Conservation (phyloP, 2,888 invertebrate species). For the Platerodrilus igneus region DNA sequence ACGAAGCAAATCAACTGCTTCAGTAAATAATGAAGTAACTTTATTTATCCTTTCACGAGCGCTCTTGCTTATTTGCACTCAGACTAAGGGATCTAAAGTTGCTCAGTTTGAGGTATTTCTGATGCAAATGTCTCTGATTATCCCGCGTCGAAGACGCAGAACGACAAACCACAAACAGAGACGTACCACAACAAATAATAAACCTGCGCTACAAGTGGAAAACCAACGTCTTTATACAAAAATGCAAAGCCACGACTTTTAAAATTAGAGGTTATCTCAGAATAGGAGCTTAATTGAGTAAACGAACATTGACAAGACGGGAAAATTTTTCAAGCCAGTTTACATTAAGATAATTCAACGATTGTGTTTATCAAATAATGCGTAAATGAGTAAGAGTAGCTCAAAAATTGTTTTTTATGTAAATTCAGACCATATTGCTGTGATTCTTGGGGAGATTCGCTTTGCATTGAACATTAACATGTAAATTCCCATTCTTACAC, state of each 20-base stretch:
- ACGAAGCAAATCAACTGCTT: constrained; percentile 37
- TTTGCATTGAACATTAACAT: constrained; percentile 45
- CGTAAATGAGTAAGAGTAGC: too few relatives aligned
- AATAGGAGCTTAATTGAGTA: too few relatives aligned
- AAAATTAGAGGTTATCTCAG: too few relatives aligned
- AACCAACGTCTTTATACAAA: too few relatives aligned
- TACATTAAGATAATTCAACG: too few relatives aligned
- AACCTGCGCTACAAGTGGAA: too few relatives aligned
- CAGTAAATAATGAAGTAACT: constrained; percentile 44
- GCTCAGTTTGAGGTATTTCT: constrained; percentile 41
- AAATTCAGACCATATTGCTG: constrained; percentile 38
- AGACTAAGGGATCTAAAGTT: constrained; percentile 34
- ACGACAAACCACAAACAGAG: constrained; percentile 17
- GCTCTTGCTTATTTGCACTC: constrained; percentile 37
- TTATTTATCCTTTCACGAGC: constrained; percentile 41
- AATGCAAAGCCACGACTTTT: too few relatives aligned
- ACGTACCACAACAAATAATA: constrained; percentile 13
- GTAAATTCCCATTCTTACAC: constrained; percentile 48
- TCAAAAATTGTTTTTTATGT: too few relatives aligned
- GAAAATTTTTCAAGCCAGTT: too few relatives aligned
- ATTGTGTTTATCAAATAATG: too few relatives aligned
- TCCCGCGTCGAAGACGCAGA: constrained; percentile 24
- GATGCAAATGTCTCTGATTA: constrained; percentile 44
- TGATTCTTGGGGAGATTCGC: constrained; percentile 39
- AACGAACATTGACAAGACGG: too few relatives aligned